phyloP scores from a whole-genome alignment of 2,797 vertebrate species.

The Cygnus olor region DNA sequence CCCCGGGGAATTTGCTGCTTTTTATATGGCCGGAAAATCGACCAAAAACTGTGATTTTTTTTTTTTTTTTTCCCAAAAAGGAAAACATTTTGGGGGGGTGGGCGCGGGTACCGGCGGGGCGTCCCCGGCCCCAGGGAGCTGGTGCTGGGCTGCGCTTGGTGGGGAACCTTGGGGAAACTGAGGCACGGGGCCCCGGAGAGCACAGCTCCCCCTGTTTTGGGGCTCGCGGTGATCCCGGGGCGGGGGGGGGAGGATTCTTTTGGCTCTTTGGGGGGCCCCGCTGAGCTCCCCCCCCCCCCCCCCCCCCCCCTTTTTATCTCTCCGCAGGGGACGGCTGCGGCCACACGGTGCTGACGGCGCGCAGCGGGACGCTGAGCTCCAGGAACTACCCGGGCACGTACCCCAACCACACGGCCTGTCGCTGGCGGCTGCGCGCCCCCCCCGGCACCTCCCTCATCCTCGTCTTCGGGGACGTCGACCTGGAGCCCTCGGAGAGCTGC shows the following conservation, averaged over 20 bases:
- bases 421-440: slow-evolving; percentile 80
- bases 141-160: neutral
- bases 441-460: slow-evolving; percentile 78
- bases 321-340: slow-evolving; percentile 86
- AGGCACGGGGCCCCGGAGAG: neutral
- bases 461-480: slow-evolving; percentile 87
- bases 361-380: slow-evolving; percentile 87
- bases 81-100: neutral
- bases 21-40: neutral
- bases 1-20: neutral
- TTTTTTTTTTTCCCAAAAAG: neutral
- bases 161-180: neutral
- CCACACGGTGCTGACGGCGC: slow-evolving; percentile 79
- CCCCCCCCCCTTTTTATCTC: neutral
- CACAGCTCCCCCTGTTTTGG: neutral
- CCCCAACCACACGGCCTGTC: slow-evolving; percentile 83
- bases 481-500: slow-evolving; percentile 83
- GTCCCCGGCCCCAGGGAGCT: neutral
- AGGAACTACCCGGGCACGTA: slow-evolving; percentile 89
- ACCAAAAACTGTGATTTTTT: neutral
- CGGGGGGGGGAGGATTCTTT: neutral
- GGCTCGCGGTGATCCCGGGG: no score
- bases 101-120: accelerated
- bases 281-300: neutral
- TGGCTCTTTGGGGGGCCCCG: neutral